These are phyloP conservation scores for Spondyliosoma cantharus DNA, from an alignment of 2,797 vertebrate genomes.

Conservation along the genomic window DNA sequence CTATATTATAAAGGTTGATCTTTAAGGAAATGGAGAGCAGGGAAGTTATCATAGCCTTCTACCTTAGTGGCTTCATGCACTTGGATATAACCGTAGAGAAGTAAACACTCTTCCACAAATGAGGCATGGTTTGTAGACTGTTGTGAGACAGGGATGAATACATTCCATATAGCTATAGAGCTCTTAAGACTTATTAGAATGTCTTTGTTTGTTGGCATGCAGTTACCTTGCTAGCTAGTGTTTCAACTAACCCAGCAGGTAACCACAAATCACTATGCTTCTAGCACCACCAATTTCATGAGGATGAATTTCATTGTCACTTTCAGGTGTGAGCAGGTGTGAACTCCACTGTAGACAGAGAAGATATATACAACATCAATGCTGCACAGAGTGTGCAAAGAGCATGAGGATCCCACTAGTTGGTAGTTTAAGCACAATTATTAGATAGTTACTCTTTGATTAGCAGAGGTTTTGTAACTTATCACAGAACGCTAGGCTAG, in stretches of 20 bases:
- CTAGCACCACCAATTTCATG: not conserved
- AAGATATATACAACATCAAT: not conserved
- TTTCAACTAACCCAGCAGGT: too few relatives aligned
- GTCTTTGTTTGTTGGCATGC: too few relatives aligned
- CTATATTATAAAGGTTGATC: not conserved
- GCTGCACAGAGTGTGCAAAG: not conserved
- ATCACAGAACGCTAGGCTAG: not conserved
- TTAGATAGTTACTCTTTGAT: not conserved
- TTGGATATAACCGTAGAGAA: not conserved
- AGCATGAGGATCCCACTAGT: not conserved
- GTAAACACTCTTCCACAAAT: not conserved
- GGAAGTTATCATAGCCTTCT: not conserved
- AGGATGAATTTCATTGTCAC: not conserved
- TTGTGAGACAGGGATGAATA: not conserved
- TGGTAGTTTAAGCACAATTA: not conserved
- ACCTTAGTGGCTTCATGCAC: not conserved
- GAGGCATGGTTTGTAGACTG: not conserved
- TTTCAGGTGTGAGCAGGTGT: not conserved
- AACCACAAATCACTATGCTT: too few relatives aligned
- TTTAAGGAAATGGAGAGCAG: not conserved
- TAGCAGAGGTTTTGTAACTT: not conserved
- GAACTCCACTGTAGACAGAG: not conserved
- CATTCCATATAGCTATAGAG: not conserved
- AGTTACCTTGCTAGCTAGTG: too few relatives aligned
- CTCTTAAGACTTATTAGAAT: too few relatives aligned